Base-by-base conservation (phyloP, 2,113 vertebrate genomes). In the Ardeotis arabs region DNA sequence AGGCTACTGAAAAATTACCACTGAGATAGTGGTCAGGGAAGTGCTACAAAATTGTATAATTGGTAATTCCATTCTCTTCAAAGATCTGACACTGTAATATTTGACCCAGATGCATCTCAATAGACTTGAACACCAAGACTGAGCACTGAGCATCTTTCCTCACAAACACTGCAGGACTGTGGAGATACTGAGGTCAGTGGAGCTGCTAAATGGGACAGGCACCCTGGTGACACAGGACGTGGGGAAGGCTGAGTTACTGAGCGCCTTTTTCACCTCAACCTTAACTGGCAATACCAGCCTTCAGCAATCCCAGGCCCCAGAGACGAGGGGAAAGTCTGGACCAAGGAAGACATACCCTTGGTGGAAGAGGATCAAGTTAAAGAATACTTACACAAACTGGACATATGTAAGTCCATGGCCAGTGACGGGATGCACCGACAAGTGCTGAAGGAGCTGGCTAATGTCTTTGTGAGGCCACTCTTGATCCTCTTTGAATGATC, bases 381-480 rank as follows among this genome's bases (percentile, higher is more conserved):
- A 75, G 62, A 76, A 20, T 27, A 47, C 33, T 87, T 55, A 67
- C 1, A 3, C 53, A 67, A 72, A 62, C 44, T 25, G 29, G 49
- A 59, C 10, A 5, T 63, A 10, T 1, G 0, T 44, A 53, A 87
- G 4, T 50, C 55, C 16, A 6, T 55, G 24, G 3, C 15, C 20
- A 3, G 59, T 55, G 18, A 33, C 33, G 11, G n/a, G 7, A 49
- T 63, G 35, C 41, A 72, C 24, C n/a, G 21, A 58, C 8, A 59
- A 79, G 19, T 86, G 12, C 45, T 79, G 60, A 68, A 79, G 39
- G 27, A 83, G 31, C 28, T 50, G 72, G 12, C 24, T 75, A 18
- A 45, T 78, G 22, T 64, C 45, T 45, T 67, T 69, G 8, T 75
- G 31, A 73, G 24, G 39, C 28, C 18, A 12, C 18, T 66, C 47